These are phyloP conservation scores for Raja brachyura DNA, from an alignment of 2,113 vertebrate species.

Conservation along the genomic window DNA sequence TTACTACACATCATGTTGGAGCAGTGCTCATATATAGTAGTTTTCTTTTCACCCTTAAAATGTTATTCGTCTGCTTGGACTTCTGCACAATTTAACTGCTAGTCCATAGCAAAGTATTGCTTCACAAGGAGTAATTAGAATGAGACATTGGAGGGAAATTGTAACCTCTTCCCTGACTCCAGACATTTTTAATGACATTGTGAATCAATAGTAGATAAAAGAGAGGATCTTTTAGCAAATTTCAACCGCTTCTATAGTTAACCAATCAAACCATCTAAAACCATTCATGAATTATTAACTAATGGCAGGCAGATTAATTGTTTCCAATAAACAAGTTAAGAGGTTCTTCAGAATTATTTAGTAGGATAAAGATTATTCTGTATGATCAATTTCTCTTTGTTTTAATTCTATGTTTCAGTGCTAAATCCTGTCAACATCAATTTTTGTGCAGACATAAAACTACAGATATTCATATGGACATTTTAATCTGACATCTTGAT, in stretches of 20 bases:
- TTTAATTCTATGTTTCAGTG: background rate
- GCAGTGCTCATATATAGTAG: too few species aligned
- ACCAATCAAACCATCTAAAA: conserved; percentile 3
- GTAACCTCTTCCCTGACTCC: background rate
- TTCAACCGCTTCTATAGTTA: background rate
- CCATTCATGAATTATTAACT: background rate
- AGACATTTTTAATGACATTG: background rate
- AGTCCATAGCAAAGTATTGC: background rate
- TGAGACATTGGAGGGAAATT: background rate
- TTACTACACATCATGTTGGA: background rate
- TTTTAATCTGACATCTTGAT: background rate
- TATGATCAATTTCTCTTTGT: background rate
- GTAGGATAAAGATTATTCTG: background rate
- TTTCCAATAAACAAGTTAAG: background rate
- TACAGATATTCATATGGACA: background rate
- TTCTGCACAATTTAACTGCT: background rate
- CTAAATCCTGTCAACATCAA: background rate
- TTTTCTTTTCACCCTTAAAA: background rate
- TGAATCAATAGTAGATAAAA: background rate
- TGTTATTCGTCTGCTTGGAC: background rate
- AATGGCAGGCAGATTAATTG: background rate
- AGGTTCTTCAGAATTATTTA: background rate
- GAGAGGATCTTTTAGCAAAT: background rate
- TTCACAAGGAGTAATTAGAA: background rate
- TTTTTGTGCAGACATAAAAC: background rate